Evolutionary conservation across 2,888 invertebrate species (phyloP).

Genomic region (Halocaridina rubra): DNA sequence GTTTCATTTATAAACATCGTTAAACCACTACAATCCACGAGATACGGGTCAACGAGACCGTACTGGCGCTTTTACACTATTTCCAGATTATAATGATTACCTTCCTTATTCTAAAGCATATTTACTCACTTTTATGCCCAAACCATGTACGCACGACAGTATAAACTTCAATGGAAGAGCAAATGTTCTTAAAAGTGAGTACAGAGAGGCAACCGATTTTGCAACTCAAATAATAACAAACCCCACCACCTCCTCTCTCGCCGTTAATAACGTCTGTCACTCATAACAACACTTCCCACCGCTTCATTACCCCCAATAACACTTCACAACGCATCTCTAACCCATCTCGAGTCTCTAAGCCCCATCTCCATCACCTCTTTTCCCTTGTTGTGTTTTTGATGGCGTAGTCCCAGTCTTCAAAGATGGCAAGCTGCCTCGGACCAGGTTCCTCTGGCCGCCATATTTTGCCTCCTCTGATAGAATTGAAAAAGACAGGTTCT

Average conservation of each 20-base stretch:
- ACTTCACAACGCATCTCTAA: not conserved
- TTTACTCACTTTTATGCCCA: no score
- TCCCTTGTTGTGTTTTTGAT: not conserved
- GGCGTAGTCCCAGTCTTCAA: conserved; percentile 43
- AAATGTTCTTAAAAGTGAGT: no score
- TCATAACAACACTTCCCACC: not conserved
- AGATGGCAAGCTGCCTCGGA: not conserved
- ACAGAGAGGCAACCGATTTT: no score
- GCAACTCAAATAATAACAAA: no score
- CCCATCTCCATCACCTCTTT: not conserved
- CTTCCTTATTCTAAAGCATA: no score
- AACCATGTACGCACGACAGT: no score
- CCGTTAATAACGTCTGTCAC: not conserved
- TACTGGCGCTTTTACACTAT: no score
- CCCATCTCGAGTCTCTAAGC: not conserved
- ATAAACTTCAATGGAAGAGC: no score
- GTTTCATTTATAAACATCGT: no score
- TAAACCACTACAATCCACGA: no score
- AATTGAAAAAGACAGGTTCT: conserved; percentile 33
- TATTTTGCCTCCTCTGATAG: conserved; percentile 38
- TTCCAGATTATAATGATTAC: no score
- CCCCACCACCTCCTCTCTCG: not conserved
- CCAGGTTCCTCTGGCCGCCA: conserved; percentile 32
- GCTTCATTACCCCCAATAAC: not conserved
- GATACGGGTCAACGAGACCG: no score